Evolutionary conservation across 2,888 invertebrate species (phyloP), one percentile per base, ranked within the genome.

Genomic region (Achlya flavicornis): DNA sequence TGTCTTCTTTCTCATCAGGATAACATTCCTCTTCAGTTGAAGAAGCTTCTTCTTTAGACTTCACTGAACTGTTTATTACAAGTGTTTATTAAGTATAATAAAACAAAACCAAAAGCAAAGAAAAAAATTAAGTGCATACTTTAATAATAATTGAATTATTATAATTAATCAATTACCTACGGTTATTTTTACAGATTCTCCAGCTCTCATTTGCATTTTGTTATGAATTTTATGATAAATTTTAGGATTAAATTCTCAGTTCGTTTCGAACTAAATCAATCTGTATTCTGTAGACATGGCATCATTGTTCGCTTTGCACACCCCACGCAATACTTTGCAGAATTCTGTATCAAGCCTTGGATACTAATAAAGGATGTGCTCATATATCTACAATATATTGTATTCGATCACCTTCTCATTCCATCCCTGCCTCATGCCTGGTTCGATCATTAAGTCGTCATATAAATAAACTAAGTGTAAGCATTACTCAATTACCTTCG

Each of bases 11-110:
- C 12, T 93, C 93, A 76, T 93, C 93, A 19, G 86, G 88, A 76
- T 93, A 93, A 93, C 93, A 93, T 67, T 93, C 93, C 72, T 93
- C 93, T 75, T 93, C 93, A 48, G 93, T 93, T 1, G 93, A 92
- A 14, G 93, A 92, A 57, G 92, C 93, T 57, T 93, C 93, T 66
- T 92, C 92, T 71, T 93, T 93, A 61, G 92, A 91, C 75, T 93
- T 93, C 64, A 90, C 83, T 53, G 93, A 90, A 82, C 91, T 92
- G 85, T 74, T 74, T 76, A 68, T 71, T 63, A 65, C 32, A 62
- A 63, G 32, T 35, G 60, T 14, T 59, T 53, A 58, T 19, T 63
- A 61, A 53, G 41, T 60, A n/a, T 63, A 3, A 62, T 62, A 19
- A 43, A 3, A 48, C 12, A 11, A 53, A 60, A 41, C 8, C 41